Evolutionary conservation across 2,113 vertebrate genomes (phyloP), one percentile per base, ranked within the genome.

Genomic region (Siphamia tubifer): DNA sequence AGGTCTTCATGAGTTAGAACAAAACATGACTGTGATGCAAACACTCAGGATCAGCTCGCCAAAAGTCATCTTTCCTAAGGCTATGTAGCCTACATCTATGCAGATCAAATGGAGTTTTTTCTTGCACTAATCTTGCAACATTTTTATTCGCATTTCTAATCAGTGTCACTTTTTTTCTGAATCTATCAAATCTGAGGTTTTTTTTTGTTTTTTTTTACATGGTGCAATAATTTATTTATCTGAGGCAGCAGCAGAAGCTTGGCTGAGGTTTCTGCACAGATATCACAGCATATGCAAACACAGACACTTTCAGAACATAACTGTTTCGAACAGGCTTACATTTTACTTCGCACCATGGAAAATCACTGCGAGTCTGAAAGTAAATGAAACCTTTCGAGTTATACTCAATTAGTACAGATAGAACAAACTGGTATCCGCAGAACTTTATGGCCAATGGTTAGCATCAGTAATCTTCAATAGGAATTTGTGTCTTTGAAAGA

Each of bases 1-100:
- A 87, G 80, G 82, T 82, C 66, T 67, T 8, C 5, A 1, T 15
- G 28, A 64, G 48, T 21, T 20, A 48, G 28, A 73, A 53, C 52
- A 58, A 48, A 65, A 60, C 57, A 61, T 5, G 5, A 15, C 31
- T 39, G 35, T 15, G 4, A 67, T 21, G 27, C 32, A 66, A 44
- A 76, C 43, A 54, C 15, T 45, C 0, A 5, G 27, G 11, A 24
- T 44, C 10, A 35, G 15, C 21, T 4, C 43, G 35, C 15, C 55
- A 57, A 54, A 27, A 32, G 4, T 54, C 21, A 27, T 12, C 9
- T n/a, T 9, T 43, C 47, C 55, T 16, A 28, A 38, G 20, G 58
- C 10, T 23, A 32, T 1, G 0, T 9, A 25, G 10, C 16, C 5
- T 24, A 15, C 10, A 28, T 6, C 25, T 12, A 48, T n/a, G n/a